These are phyloP conservation scores for Kryptopterus vitreolus DNA, from an alignment of 2,797 vertebrate genomes.

Conservation along the genomic window DNA sequence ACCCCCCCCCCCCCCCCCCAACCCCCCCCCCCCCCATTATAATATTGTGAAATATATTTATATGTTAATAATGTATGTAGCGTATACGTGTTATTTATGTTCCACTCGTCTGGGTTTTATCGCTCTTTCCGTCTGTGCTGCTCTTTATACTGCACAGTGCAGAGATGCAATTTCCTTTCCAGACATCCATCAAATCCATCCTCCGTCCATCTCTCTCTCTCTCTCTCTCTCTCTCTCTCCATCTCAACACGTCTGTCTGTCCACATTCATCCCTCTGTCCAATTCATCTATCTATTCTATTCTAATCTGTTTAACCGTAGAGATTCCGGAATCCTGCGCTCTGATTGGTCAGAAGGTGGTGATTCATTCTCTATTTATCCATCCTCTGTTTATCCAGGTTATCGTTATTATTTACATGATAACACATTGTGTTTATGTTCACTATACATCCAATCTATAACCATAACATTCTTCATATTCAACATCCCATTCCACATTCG, in stretches of 20 bases:
- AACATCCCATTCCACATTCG: no score
- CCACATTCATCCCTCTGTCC: neutral
- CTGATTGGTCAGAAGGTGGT: neutral
- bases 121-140: neutral
- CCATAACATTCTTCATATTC: no score
- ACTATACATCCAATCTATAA: no score
- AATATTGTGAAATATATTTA: neutral
- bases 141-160: neutral
- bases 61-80: constrained; percentile 11
- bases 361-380: neutral
- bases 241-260: neutral
- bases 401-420: no score
- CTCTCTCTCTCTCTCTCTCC: neutral
- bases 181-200: neutral
- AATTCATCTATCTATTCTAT: no score
- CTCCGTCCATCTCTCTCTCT: constrained; percentile 6
- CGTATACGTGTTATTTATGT: neutral
- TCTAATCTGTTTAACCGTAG: no score
- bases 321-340: neutral
- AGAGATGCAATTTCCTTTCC: neutral
- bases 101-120: constrained; percentile 3
- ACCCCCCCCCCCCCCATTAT: no score
- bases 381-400: neutral
- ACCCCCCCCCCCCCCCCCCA: no score
- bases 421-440: no score